Evolutionary conservation across 1,140 invertebrate genomes (phyloP), one percentile per base, ranked within the genome.

Genomic region (Atta colombica): DNA sequence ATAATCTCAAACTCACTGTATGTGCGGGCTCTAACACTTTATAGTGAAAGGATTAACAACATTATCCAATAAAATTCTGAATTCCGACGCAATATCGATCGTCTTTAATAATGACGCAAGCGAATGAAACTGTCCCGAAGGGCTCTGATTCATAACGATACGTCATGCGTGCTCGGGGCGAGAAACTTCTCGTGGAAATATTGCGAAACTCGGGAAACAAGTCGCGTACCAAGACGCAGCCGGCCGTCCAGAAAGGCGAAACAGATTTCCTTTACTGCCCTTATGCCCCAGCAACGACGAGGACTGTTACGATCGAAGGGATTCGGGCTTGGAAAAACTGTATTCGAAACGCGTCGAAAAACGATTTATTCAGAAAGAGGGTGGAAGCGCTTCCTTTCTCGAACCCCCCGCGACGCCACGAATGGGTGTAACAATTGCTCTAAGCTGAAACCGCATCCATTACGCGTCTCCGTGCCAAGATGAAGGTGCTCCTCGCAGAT

Each of bases 261-360:
- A 92, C 92, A 92, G 91, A 92, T 92, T 91, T 92, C 87, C 86
- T 92, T 91, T 91, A 91, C 85, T 89, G 88, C 88, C 82, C 82
- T 78, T 61, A 77, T 85, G 85, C 65, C 63, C 68, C 88, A 71
- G 71, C 85, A 35, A 86, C 80, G 63, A 85, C 75, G 75, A 74
- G 55, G 39, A 84, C 69, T 49, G 69, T 61, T 75, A 75, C 55
- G 69, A 75, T 84, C 39, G 80, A 84, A 75, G 80, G 69, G 80
- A 87, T 7, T 63, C 39, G 86, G 31, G 45, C 68, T 45, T 45
- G 69, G 53, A 35, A 51, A 25, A 81, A 21, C 58, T 61, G 81
- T 85, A 92, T 92, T 92, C 88, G 87, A 89, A 92, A 88, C 86
- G 91, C 91, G 90, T 92, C 72, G 88, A 88, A 91, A 92, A 81